A percentile compares a stretch with the other conserved stretches of the same genome.
phyloP scores from a whole-genome alignment of 2,113 vertebrate genomes.

The Scolopax mira region DNA sequence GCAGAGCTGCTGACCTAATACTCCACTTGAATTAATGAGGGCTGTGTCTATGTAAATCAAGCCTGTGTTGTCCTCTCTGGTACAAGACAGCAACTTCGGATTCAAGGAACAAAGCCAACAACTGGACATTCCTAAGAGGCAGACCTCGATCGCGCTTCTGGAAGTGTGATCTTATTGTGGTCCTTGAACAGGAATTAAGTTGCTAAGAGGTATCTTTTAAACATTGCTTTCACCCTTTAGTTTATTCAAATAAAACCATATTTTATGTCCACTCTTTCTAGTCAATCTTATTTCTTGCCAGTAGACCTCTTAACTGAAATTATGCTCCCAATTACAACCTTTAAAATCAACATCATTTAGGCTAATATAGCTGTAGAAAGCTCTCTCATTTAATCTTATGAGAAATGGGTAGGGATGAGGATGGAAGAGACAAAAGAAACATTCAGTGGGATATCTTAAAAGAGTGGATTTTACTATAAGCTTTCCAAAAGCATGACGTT shows the following conservation, averaged over 20 bases:
- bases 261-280: background rate
- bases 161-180: background rate
- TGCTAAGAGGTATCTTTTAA: background rate
- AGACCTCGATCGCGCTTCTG: background rate
- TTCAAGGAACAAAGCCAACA: background rate
- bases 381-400: background rate
- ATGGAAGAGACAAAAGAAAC: background rate
- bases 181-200: background rate
- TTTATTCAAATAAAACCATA: background rate
- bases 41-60: background rate
- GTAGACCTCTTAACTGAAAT: background rate
- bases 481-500: background rate
- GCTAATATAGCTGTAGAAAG: background rate
- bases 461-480: background rate
- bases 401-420: background rate
- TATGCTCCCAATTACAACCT: background rate
- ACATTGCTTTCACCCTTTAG: background rate
- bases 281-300: background rate
- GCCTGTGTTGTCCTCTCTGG: background rate
- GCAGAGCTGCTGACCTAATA: slow-evolving; percentile 1
- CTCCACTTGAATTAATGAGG: slow-evolving; percentile 22
- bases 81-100: background rate
- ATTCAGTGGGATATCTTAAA: background rate
- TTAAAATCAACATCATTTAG: background rate
- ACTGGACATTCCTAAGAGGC: background rate